Evolutionary conservation across 2,797 vertebrate species (phyloP).

Genomic region (Semotilus atromaculatus): DNA sequence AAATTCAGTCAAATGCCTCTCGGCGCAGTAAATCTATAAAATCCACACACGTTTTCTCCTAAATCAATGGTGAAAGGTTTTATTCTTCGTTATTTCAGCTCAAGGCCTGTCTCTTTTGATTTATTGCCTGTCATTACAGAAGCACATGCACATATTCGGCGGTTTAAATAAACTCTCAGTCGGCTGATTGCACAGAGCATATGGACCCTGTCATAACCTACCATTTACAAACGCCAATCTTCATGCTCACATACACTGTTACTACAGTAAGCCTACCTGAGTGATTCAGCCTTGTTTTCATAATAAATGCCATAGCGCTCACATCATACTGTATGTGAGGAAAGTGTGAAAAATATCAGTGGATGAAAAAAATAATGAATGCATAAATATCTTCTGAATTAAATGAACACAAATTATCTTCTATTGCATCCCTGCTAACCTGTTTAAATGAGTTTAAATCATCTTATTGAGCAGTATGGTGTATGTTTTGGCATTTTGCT

Average conservation of each 20-base stretch:
- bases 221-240: not conserved
- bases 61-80: slow-evolving; percentile 15
- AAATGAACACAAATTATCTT: not conserved
- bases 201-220: slow-evolving; percentile 2
- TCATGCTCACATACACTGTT: not conserved
- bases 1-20: slow-evolving; percentile 15
- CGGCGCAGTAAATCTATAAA: slow-evolving; percentile 19
- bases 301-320: not conserved
- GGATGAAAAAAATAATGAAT: not conserved
- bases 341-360: not conserved
- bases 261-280: not conserved
- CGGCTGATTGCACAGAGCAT: slow-evolving; percentile 26
- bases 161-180: slow-evolving; percentile 48
- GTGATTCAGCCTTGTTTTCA: not conserved
- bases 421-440: not conserved
- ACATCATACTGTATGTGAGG: not conserved
- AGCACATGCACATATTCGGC: slow-evolving; percentile 20
- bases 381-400: not conserved
- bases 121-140: slow-evolving; percentile 40
- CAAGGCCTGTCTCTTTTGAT: slow-evolving; percentile 40
- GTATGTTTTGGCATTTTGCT: not conserved
- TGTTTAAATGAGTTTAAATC: not conserved
- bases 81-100: slow-evolving; percentile 27
- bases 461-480: not conserved
- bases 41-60: slow-evolving; percentile 19